Percentiles rank a stretch among this genome's conserved stretches.
phyloP scores from a whole-genome alignment of 2,888 invertebrate species.

The Chalcis sispes region DNA sequence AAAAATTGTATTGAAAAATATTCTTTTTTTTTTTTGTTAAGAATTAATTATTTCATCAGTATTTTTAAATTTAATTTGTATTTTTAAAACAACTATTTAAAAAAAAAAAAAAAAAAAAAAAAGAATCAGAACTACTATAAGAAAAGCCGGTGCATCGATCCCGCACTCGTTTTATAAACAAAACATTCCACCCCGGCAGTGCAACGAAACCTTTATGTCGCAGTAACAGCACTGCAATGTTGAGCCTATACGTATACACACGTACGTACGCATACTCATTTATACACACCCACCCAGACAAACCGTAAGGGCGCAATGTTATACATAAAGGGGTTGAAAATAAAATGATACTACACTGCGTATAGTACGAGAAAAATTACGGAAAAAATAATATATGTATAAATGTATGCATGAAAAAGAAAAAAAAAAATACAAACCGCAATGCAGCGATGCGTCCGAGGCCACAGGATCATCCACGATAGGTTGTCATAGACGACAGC shows the following conservation, averaged over 20 bases:
- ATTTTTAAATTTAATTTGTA: too few relatives aligned
- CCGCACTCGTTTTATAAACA: constrained; percentile 7
- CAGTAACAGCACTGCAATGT: too few relatives aligned
- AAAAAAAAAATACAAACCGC: constrained; percentile 30
- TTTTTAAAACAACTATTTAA: too few relatives aligned
- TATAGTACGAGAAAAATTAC: background rate
- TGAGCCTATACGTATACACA: too few relatives aligned
- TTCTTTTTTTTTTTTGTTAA: too few relatives aligned
- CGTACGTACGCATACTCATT: too few relatives aligned
- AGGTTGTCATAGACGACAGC: background rate
- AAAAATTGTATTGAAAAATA: too few relatives aligned
- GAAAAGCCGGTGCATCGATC: constrained; percentile 19
- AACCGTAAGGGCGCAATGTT: background rate
- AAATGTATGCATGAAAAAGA: background rate
- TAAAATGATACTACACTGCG: background rate
- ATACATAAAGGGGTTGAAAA: constrained; percentile 9
- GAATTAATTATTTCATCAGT: too few relatives aligned
- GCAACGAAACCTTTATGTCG: too few relatives aligned
- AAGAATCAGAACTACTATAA: too few relatives aligned
- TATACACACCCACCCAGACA: background rate
- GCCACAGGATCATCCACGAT: constrained; percentile 27
- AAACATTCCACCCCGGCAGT: constrained; percentile 16
- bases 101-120: too few relatives aligned
- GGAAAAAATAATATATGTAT: too few relatives aligned
- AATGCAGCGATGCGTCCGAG: constrained; percentile 25